Evolutionary conservation across 1,140 invertebrate species (phyloP).

Genomic region (Pissodes strobi): DNA sequence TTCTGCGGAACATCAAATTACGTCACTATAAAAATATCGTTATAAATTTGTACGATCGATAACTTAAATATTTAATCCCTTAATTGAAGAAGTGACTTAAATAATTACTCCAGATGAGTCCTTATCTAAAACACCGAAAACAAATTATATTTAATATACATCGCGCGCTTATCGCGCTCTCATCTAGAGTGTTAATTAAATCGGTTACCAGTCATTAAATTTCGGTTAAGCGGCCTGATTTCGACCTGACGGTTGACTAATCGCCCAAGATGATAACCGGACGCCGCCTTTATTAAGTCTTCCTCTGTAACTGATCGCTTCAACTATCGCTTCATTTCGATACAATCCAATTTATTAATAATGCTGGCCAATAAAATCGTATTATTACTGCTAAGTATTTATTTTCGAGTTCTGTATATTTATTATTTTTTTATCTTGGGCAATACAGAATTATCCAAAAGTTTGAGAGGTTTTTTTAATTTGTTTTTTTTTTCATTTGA

Average conservation of each 20-base stretch:
- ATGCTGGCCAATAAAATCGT: too few species aligned
- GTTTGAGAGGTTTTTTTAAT: too few species aligned
- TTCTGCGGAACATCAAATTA: too few species aligned
- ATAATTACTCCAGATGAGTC: slow-evolving; percentile 16
- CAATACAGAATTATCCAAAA: too few species aligned
- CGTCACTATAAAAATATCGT: too few species aligned
- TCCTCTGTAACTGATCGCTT: slow-evolving; percentile 17
- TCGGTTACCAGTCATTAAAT: slow-evolving; percentile 34
- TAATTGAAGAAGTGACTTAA: slow-evolving; percentile 9
- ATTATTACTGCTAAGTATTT: too few species aligned
- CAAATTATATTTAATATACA: slow-evolving; percentile 38
- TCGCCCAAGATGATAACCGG: slow-evolving; percentile 34
- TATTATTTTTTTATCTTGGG: too few species aligned
- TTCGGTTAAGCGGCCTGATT: slow-evolving; percentile 25
- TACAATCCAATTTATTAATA: too few species aligned
- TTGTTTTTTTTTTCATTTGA: too few species aligned
- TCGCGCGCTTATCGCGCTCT: slow-evolving; percentile 17
- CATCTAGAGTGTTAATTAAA: slow-evolving; percentile 39
- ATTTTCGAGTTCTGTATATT: too few species aligned
- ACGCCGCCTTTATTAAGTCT: slow-evolving; percentile 18
- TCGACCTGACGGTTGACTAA: slow-evolving; percentile 38
- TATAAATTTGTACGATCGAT: too few species aligned
- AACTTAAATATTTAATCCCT: slow-evolving; percentile 25
- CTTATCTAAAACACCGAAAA: slow-evolving; percentile 35
- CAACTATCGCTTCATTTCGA: neutral